phyloP scores from a whole-genome alignment of 1,140 invertebrate species.

The Lasaia peninsularis region DNA sequence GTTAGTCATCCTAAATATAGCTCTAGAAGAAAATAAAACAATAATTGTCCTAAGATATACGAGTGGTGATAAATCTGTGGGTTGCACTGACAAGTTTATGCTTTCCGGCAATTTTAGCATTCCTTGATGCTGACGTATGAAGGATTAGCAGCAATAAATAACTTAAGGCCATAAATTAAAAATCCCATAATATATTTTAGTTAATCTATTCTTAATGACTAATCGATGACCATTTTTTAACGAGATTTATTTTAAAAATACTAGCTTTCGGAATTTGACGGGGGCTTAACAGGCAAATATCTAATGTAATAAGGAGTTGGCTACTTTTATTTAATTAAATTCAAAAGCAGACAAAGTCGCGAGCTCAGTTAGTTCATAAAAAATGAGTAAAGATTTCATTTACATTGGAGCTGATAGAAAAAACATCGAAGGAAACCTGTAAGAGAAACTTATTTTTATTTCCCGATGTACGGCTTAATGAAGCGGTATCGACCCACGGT shows the following conservation, averaged over 20 bases:
- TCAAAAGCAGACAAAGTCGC: too few species aligned
- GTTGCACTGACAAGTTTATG: conserved; percentile 30
- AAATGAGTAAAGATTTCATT: too few species aligned
- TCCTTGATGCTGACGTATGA: conserved; percentile 32
- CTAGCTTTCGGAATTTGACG: too few species aligned
- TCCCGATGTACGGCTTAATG: neutral
- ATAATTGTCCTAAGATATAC: conserved; percentile 33
- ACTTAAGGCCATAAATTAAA: conserved; percentile 17
- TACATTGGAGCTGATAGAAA: too few species aligned
- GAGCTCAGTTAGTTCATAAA: too few species aligned
- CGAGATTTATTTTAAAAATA: too few species aligned
- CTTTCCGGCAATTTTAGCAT: conserved; percentile 34
- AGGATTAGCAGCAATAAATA: conserved; percentile 16
- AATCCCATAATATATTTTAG: neutral
- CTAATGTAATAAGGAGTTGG: too few species aligned
- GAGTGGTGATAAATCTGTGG: conserved; percentile 31
- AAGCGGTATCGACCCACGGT: conserved; percentile 12
- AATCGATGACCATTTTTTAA: too few species aligned
- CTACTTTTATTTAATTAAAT: too few species aligned
- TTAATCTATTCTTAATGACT: neutral
- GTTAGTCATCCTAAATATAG: conserved; percentile 7
- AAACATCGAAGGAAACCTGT: neutral
- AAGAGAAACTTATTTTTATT: neutral
- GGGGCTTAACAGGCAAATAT: too few species aligned
- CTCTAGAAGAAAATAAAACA: conserved; percentile 12